phyloP scores from a whole-genome alignment of 1,140 invertebrate species.

The Drosophila lini region DNA sequence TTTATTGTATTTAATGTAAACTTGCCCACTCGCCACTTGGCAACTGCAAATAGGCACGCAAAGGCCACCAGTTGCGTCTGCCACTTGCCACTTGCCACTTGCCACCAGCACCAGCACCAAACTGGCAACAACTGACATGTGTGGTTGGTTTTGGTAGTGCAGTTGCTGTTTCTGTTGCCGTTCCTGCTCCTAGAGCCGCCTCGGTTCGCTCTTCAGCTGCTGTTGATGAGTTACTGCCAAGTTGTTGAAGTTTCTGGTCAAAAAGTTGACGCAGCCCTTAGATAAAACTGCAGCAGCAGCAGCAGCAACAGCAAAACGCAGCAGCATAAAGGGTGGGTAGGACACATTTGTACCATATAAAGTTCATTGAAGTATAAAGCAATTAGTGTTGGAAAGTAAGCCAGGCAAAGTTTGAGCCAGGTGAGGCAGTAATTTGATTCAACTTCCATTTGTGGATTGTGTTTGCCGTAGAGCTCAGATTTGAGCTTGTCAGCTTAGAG shows the following conservation, averaged over 20 bases:
- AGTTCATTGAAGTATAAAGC: conserved; percentile 59
- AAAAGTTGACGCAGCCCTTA: conserved; percentile 66
- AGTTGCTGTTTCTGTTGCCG: conserved; percentile 17
- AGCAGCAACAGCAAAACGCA: not conserved
- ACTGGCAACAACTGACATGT: conserved; percentile 51
- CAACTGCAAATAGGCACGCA: conserved; percentile 78
- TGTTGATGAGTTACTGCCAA: conserved; percentile 61
- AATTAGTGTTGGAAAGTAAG: conserved; percentile 57
- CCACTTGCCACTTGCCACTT: conserved; percentile 43
- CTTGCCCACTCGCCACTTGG: conserved; percentile 74
- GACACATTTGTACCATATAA: conserved; percentile 53
- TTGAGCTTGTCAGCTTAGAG: conserved; percentile 4
- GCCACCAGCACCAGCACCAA: conserved; percentile 2
- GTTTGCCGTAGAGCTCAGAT: conserved; percentile 22
- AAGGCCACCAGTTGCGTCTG: conserved; percentile 69
- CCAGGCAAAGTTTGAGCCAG: conserved; percentile 42
- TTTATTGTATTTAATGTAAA: conserved; percentile 81
- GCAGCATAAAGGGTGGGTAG: not conserved
- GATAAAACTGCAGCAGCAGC: conserved; percentile 43
- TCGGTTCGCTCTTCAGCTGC: conserved; percentile 24
- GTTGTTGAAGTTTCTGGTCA: conserved; percentile 69
- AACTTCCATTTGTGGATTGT: conserved; percentile 47
- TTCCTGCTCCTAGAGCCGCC: conserved; percentile 2
- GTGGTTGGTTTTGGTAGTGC: conserved; percentile 43
- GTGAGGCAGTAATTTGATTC: conserved; percentile 53